Evolutionary conservation across 2,888 invertebrate species (phyloP).

Genomic region (Eristalis intricaria): DNA sequence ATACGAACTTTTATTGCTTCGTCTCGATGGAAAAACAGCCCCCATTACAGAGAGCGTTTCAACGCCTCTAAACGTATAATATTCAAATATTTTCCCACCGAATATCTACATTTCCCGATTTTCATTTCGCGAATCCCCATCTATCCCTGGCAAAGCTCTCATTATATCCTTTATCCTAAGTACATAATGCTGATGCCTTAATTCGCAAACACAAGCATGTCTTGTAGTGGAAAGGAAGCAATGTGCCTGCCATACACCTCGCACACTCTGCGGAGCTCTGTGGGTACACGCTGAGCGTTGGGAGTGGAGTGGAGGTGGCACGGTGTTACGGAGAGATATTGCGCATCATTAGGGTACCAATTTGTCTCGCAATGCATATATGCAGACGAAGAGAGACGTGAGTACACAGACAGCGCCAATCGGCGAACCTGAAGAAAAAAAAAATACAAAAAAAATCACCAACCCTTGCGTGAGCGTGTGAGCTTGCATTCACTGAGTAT

Average conservation of each 20-base stretch:
- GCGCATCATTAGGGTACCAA: conserved; percentile 48
- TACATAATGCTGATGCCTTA: conserved; percentile 53
- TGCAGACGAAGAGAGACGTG: conserved; percentile 16
- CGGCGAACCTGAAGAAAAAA: conserved; percentile 5
- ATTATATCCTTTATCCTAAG: conserved; percentile 32
- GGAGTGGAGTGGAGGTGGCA: not conserved
- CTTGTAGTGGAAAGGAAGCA: conserved; percentile 15
- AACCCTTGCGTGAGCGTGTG: not conserved
- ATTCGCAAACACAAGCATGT: conserved; percentile 50
- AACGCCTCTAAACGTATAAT: conserved; percentile 7
- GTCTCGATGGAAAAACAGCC: conserved; percentile 2
- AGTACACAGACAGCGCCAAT: conserved; percentile 7
- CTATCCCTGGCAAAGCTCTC: not conserved
- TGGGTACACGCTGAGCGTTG: not conserved
- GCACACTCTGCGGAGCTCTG: not conserved
- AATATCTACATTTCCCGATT: conserved; percentile 7
- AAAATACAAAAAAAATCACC: not conserved
- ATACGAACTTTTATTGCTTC: conserved; percentile 26
- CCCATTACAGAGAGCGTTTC: conserved; percentile 14
- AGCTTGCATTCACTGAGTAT: conserved; percentile 18
- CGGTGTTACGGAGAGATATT: conserved; percentile 24
- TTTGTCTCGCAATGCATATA: conserved; percentile 42
- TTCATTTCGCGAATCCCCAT: not conserved
- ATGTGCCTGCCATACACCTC: not conserved
- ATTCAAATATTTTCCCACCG: conserved; percentile 15